Conservation (phyloP, 2,797 vertebrate genomes). For the Cirrhinus mrigala region DNA sequence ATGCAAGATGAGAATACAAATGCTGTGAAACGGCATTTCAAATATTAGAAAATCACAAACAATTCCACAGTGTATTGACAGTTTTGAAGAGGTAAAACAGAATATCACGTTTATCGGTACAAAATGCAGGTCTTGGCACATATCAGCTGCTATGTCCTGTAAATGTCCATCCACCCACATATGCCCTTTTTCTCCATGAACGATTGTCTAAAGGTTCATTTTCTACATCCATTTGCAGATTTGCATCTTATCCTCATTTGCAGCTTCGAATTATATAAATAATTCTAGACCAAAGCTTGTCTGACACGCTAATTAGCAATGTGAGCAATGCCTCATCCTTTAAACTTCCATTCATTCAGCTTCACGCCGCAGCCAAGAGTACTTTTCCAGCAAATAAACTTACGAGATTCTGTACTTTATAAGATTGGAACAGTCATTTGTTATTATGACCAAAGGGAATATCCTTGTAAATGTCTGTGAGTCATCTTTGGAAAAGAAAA, state of each 20-base stretch:
- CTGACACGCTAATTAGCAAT: not conserved
- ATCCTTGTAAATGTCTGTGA: conserved; percentile 19
- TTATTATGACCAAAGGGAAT: not conserved
- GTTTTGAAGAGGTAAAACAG: not conserved
- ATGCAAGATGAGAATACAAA: not conserved
- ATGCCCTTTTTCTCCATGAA: not conserved
- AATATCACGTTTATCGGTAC: not conserved
- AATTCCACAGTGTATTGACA: not conserved
- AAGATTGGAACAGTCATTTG: not conserved
- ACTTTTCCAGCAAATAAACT: not conserved
- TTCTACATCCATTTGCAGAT: not conserved
- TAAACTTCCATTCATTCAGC: not conserved
- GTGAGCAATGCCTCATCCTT: not conserved
- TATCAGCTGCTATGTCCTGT: not conserved
- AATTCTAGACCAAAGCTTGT: conserved; percentile 19
- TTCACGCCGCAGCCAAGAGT: not conserved
- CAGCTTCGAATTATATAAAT: conserved; percentile 26
- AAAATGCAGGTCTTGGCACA: not conserved
- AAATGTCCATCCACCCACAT: conserved; percentile 15
- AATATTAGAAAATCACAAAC: not conserved
- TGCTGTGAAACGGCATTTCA: not conserved
- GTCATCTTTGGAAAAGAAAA: not conserved
- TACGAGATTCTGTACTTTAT: not conserved
- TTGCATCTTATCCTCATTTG: conserved; percentile 13
- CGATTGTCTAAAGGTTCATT: not conserved